Percentiles rank a stretch among this genome's conserved stretches.
Conservation (phyloP, 2,113 vertebrate species). For the Xiphophorus couchianus region DNA sequence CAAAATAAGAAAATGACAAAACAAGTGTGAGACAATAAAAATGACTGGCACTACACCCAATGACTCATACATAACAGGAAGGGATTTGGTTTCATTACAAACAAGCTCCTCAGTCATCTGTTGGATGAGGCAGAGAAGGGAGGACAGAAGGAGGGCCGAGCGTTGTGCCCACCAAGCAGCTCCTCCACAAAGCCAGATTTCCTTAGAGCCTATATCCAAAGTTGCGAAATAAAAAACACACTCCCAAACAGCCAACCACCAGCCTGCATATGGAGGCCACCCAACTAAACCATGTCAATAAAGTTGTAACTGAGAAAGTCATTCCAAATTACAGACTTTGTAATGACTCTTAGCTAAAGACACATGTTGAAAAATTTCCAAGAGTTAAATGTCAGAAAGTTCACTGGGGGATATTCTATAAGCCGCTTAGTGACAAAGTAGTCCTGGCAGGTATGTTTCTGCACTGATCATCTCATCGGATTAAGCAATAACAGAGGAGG, state of each 20-base stretch:
- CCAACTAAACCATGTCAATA: slow-evolving; percentile 9
- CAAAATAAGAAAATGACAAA: slow-evolving; percentile 42
- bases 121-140: slow-evolving; percentile 40
- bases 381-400: slow-evolving; percentile 16
- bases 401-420: slow-evolving; percentile 29
- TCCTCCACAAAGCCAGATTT: slow-evolving; percentile 26
- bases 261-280: slow-evolving; percentile 41
- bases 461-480: slow-evolving; percentile 39
- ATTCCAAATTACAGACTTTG: not conserved
- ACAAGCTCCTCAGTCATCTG: slow-evolving; percentile 68
- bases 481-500: slow-evolving; percentile 43
- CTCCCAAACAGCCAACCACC: slow-evolving; percentile 39
- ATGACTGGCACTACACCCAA: slow-evolving; percentile 54
- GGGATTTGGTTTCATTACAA: slow-evolving; percentile 62
- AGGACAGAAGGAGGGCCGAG: slow-evolving; percentile 29
- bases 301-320: not conserved
- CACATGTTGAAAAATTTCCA: slow-evolving; percentile 9
- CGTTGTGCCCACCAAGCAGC: slow-evolving; percentile 13
- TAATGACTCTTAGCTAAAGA: not conserved
- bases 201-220: slow-evolving; percentile 31
- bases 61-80: slow-evolving; percentile 71
- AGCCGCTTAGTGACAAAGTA: slow-evolving; percentile 37
- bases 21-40: slow-evolving; percentile 30
- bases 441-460: slow-evolving; percentile 42
- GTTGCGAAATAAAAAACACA: slow-evolving; percentile 26